Evolutionary conservation across 2,888 invertebrate genomes (phyloP), one percentile per base, ranked within the genome.

Genomic region (Blastobasis lacticolella): DNA sequence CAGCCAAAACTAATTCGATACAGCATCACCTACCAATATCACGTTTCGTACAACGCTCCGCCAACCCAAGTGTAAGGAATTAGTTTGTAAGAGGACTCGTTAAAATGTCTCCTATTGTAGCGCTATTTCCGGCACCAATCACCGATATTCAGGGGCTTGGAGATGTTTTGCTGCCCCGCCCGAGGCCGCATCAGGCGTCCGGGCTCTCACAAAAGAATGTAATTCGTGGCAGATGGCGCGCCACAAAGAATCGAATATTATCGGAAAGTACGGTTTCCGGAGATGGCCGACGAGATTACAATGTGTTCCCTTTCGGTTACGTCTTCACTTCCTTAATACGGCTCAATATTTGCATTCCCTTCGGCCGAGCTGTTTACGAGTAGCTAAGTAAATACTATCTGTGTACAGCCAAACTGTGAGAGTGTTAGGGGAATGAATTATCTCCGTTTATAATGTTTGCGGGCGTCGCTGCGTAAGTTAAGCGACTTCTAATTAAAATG

Each of bases 151-250:
- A 45, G 38, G 38, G 59, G 23, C 23, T 23, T 3, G 23, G 23
- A 23, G 57, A 66, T 49, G 49, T 49, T 49, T 49, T 45, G 44
- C 49, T 49, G 38, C 37, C n/a, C 63, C 68, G 60, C 61, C 59
- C 65, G 62, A 63, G 63, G 63, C 68, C 61, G 73, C 71, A 71
- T 75, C 73, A 73, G 66, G 54, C 63, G 61, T 59, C 57, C 53
- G 62, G 58, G 51, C 60, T 62, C 61, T 67, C 66, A 75, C 75
- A 78, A 76, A 63, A 75, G 73, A 71, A 75, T 64, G 77, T 78
- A 71, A 78, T 79, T 77, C 70, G 67, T 64, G 66, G 67, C 78
- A 80, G 70, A 75, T 79, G 78, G 64, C 68, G 70, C 60, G 52
- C 60, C 56, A 72, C 74, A 73, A 75, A 73, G 72, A 78, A 72